Base-by-base conservation (phyloP, 2,113 vertebrate species). In the Poecile atricapillus region DNA sequence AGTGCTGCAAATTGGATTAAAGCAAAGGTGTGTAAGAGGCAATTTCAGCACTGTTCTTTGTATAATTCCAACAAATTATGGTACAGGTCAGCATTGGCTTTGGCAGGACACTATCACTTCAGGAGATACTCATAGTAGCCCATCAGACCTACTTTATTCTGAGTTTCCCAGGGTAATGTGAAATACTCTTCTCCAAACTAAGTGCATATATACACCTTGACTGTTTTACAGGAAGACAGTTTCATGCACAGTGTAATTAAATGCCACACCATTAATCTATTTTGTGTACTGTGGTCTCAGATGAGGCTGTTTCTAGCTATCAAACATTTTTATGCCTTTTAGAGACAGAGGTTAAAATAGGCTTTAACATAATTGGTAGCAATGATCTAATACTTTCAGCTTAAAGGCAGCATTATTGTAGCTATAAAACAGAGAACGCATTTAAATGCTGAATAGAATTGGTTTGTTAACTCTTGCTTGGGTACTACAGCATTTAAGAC, bases 311-410 rank as follows among this genome's bases (percentile, higher is more conserved):
- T 97, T 75, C 83, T 63, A 77, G 46, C 83, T 70, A 96, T 94
- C 83, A 95, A 94, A 93, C 60, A 85, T 79, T 86, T 94, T 96
- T 86, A 96, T 87, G 81, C 78, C 65, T 95, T 94, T 63, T 77
- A 81, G 74, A 90, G 83, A 96, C 22, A 4, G 65, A 88, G 73
- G 93, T 92, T 91, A 95, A 96, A 91, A 96, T 13, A 75, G 83
- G 70, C 25, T 87, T 93, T 93, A 95, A 87, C 30, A 22, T 92
- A 95, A 94, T 83, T 95, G 85, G 44, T 84, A 91, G 87, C 71
- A 78, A 89, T 92, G 84, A 94, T 93, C 82, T 85, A 92, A 89
- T 76, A 83, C 50, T 84, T 86, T 63, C 83, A 95, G 74, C 69
- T 86, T 94, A 95, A 90, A 95, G 64, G 56, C 39, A 71, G 91